These are phyloP conservation scores for Campodea augens DNA, from an alignment of 1,140 invertebrate genomes.

Conservation along the genomic window DNA sequence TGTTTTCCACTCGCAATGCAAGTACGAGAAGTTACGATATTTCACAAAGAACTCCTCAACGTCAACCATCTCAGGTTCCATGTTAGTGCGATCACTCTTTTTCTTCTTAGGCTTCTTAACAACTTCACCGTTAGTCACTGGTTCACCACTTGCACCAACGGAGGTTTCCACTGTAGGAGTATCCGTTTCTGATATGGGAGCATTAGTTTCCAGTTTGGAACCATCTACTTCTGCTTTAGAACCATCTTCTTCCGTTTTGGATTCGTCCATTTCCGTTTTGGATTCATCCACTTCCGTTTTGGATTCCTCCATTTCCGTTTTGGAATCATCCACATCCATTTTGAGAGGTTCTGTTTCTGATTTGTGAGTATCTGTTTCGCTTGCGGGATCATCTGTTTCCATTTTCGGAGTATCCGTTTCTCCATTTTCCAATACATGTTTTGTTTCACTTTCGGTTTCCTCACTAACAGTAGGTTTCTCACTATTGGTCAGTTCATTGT, in stretches of 20 bases:
- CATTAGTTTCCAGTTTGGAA: neutral
- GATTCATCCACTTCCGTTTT: slow-evolving; percentile 8
- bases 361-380: slow-evolving; percentile 8
- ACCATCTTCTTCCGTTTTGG: slow-evolving; percentile 4
- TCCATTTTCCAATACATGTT: slow-evolving; percentile 9
- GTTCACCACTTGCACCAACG: neutral
- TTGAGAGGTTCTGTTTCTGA: slow-evolving; percentile 1
- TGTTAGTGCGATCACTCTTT: slow-evolving; percentile 7
- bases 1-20: slow-evolving; percentile 98
- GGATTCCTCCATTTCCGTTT: too few relatives aligned
- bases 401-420: slow-evolving; percentile 13
- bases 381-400: neutral
- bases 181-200: neutral
- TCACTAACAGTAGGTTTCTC: slow-evolving; percentile 9
- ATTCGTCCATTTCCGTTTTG: slow-evolving; percentile 10
- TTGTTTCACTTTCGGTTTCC: slow-evolving; percentile 9
- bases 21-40: slow-evolving; percentile 94
- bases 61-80: slow-evolving; percentile 42
- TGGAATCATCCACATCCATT: neutral
- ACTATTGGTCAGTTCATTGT: slow-evolving; percentile 13
- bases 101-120: slow-evolving; percentile 15
- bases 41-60: slow-evolving; percentile 98
- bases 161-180: slow-evolving; percentile 5
- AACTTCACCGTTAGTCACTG: slow-evolving; percentile 6
- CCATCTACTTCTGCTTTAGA: slow-evolving; percentile 3